Conservation (phyloP, 2,888 invertebrate species). For the Stenotaenia linearis region DNA sequence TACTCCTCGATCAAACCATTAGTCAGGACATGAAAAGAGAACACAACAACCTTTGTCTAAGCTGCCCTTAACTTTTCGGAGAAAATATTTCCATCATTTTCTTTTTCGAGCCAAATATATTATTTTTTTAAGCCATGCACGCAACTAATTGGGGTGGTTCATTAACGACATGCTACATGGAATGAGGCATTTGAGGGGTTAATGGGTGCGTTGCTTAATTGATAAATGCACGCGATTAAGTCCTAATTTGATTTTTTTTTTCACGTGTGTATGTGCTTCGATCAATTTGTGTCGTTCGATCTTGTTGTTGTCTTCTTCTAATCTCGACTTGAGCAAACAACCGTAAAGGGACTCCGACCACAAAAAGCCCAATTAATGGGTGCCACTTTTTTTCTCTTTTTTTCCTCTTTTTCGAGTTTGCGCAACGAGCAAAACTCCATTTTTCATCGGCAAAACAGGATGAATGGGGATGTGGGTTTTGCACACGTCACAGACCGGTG, state of each 20-base stretch:
- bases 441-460: background rate
- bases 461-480: background rate
- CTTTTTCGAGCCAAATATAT: background rate
- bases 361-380: slow-evolving; percentile 32
- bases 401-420: too few species aligned
- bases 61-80: background rate
- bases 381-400: slow-evolving; percentile 14
- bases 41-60: background rate
- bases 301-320: slow-evolving; percentile 13
- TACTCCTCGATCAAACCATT: slow-evolving; percentile 22
- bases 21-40: slow-evolving; percentile 19
- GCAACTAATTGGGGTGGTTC: background rate
- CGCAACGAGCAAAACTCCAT: background rate
- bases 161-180: background rate
- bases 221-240: slow-evolving; percentile 15
- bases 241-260: background rate
- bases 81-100: background rate
- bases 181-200: background rate
- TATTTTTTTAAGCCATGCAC: background rate
- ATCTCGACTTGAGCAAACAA: slow-evolving; percentile 30
- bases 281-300: background rate
- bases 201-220: background rate
- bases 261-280: background rate
- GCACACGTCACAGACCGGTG: background rate
- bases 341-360: slow-evolving; percentile 17